phyloP scores from a whole-genome alignment of 2,888 invertebrate species.

The Apantesis nais region DNA sequence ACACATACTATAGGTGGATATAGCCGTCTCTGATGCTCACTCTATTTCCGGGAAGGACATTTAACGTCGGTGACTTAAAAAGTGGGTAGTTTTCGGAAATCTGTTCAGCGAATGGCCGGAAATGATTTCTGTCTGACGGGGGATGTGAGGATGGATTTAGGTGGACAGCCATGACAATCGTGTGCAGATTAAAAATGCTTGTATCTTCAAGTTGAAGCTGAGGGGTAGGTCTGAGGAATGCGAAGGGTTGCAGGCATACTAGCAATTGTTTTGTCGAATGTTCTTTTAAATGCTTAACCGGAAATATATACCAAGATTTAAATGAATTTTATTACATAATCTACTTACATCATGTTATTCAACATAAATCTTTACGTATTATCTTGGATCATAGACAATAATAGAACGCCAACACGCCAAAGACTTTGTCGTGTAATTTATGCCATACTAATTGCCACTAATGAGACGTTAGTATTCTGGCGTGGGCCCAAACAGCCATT shows the following conservation, averaged over 20 bases:
- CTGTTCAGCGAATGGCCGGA: conserved; percentile 73
- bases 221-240: neutral
- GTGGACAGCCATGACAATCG: conserved; percentile 45
- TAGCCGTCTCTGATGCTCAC: conserved; percentile 70
- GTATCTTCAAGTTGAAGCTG: conserved; percentile 3
- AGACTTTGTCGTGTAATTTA: conserved; percentile 70
- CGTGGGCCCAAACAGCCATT: conserved; percentile 61
- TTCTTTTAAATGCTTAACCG: neutral
- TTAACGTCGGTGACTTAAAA: conserved; percentile 78
- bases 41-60: conserved; percentile 80
- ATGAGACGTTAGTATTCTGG: conserved; percentile 71
- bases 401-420: conserved; percentile 55
- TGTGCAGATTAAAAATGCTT: conserved; percentile 42
- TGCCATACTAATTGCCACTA: conserved; percentile 77
- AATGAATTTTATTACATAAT: neutral
- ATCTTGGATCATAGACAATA: conserved; percentile 49
- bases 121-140: conserved; percentile 78
- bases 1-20: conserved; percentile 45
- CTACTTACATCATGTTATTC: conserved; percentile 5
- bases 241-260: conserved; percentile 1
- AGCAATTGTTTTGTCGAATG: conserved; percentile 1
- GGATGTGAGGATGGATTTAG: conserved; percentile 53
- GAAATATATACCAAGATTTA: conserved; percentile 9
- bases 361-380: conserved; percentile 37
- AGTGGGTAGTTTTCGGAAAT: conserved; percentile 79